Conservation (phyloP, 2,113 vertebrate genomes). For the Turnix velox region DNA sequence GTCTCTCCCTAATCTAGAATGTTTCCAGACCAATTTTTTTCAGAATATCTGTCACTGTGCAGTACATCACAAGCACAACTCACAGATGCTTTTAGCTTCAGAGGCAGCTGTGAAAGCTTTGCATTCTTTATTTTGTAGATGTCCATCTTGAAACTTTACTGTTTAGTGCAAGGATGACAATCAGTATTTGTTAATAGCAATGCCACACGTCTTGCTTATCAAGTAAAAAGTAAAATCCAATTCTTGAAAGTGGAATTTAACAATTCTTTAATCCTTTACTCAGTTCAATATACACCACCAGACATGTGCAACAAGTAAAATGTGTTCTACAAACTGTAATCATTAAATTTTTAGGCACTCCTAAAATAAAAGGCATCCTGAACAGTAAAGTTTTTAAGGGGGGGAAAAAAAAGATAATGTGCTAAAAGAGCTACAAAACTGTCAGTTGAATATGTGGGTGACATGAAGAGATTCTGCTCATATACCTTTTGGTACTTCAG, state of each 20-base stretch:
- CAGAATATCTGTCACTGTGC: neutral
- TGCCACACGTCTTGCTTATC: neutral
- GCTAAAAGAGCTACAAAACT: neutral
- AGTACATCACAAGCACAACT: neutral
- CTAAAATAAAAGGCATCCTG: neutral
- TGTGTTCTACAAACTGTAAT: neutral
- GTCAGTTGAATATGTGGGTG: neutral
- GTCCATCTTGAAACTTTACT: neutral
- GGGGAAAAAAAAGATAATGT: rapidly evolving
- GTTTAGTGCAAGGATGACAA: neutral
- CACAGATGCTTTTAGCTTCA: neutral
- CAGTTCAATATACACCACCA: neutral
- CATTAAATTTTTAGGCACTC: neutral
- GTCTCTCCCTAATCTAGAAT: neutral
- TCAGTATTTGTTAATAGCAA: neutral
- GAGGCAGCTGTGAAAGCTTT: neutral
- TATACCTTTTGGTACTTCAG: neutral
- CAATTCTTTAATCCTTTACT: neutral
- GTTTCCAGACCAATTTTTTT: neutral
- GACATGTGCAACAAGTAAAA: neutral
- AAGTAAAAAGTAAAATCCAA: neutral
- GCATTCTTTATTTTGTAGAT: neutral
- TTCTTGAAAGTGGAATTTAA: neutral
- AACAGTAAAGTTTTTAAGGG: neutral
- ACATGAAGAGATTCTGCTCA: neutral